Base-by-base conservation (phyloP, 2,797 vertebrate species). In the Myripristis jacobus region DNA sequence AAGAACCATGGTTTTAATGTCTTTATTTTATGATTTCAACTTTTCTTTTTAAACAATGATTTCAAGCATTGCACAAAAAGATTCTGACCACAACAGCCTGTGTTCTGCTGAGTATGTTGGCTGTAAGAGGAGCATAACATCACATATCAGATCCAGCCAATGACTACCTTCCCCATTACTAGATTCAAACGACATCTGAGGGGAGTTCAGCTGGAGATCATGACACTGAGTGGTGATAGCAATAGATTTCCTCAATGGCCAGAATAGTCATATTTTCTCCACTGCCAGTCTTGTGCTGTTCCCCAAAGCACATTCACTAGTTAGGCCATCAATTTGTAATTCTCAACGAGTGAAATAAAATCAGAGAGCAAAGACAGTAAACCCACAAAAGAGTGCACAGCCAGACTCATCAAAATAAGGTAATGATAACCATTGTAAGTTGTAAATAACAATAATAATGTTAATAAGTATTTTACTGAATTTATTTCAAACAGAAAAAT, bases 41-140 rank as follows among this genome's bases (percentile, higher is more conserved):
- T 81, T 90, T 86, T 63, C 64, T 82, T 83, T 87, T 89, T 83
- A 79, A 91, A 93, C 89, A 92, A 93, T 90, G 89, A 87, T 91
- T 91, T 94, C 88, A 93, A 94, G 92, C 93, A 91, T 91, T 90
- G 86, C 93, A 94, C 89, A 90, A 86, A 89, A 81, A 84, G 78
- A 87, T 88, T 89, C 74, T 81, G 87, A 94, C 75, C 87, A 91
- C 88, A 89, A 84, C 82, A 93, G 88, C 89, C 82, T 79, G 87
- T 84, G 86, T 86, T 88, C 84, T 91, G 89, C 91, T 90, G 75
- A 79, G 79, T 82, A 79, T 81, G 73, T 72, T 62, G 77, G 82
- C 86, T 82, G 83, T 27, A 67, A 83, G 81, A 85, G 73, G 79
- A 90, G 90, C 84, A 41, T 64, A 84, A 92, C 87, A 91, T 92